Conservation (phyloP, 2,113 vertebrate species). For the Amia ocellicauda region DNA sequence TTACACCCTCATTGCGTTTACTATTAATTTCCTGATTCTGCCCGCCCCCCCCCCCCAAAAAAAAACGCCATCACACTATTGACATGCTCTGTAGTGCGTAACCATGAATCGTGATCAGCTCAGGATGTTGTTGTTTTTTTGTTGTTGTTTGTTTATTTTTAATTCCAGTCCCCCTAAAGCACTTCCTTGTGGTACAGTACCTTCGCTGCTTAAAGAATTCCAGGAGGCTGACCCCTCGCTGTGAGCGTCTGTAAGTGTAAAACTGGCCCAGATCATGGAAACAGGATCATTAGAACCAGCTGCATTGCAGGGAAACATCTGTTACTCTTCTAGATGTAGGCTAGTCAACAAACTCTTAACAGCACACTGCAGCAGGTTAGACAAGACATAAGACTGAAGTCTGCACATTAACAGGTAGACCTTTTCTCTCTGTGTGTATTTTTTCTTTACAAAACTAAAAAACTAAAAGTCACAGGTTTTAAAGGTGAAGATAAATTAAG, state of each 20-base stretch:
- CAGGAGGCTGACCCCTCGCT: conserved; percentile 21
- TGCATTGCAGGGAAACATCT: conserved; percentile 67
- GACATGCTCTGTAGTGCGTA: conserved; percentile 29
- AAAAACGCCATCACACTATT: conserved; percentile 28
- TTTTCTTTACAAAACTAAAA: too few relatives aligned
- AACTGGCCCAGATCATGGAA: conserved; percentile 25
- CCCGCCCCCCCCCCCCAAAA: conserved; percentile 27
- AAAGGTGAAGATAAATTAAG: too few relatives aligned
- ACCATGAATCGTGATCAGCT: conserved; percentile 18
- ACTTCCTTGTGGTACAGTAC: conserved; percentile 23
- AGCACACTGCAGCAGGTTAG: conserved; percentile 32
- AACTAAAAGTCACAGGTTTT: too few relatives aligned
- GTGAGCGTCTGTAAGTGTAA: conserved; percentile 28
- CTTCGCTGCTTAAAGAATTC: background rate
- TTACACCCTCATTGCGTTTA: background rate
- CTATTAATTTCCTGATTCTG: conserved; percentile 30
- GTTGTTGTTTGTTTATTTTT: conserved; percentile 33
- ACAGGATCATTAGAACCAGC: conserved; percentile 37
- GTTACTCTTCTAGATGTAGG: conserved; percentile 46
- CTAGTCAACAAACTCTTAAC: conserved; percentile 50
- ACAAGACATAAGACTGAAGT: conserved; percentile 29
- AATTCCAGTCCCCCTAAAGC: conserved; percentile 13
- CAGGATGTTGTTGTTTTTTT: conserved; percentile 7
- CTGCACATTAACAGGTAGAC: too few relatives aligned
- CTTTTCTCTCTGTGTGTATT: too few relatives aligned